Evolutionary conservation across 2,888 invertebrate genomes (phyloP).

Genomic region (Nomada ferruginata): DNA sequence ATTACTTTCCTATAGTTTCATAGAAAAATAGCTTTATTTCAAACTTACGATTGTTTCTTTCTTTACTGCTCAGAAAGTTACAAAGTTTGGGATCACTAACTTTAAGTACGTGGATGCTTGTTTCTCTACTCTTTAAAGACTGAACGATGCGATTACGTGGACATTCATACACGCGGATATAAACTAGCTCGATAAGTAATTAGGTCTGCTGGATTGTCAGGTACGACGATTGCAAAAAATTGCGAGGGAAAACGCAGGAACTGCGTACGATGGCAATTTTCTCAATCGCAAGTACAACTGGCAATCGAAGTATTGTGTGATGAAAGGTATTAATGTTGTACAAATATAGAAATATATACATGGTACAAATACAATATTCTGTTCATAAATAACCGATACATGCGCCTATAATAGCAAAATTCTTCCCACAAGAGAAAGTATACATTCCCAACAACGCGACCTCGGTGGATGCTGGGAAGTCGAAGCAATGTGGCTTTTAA

Average conservation of each 20-base stretch:
- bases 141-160: slow-evolving; percentile 66
- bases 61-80: slow-evolving; percentile 68
- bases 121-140: slow-evolving; percentile 67
- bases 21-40: slow-evolving; percentile 77
- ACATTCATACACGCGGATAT: slow-evolving; percentile 66
- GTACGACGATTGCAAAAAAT: slow-evolving; percentile 57
- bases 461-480: slow-evolving; percentile 74
- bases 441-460: slow-evolving; percentile 76
- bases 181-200: slow-evolving; percentile 65
- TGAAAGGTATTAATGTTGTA: slow-evolving; percentile 74
- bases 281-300: slow-evolving; percentile 57
- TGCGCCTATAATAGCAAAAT: slow-evolving; percentile 78
- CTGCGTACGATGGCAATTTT: slow-evolving; percentile 48
- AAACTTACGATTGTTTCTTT: slow-evolving; percentile 58
- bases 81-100: slow-evolving; percentile 75
- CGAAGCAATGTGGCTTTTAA: slow-evolving; percentile 80
- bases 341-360: slow-evolving; percentile 75
- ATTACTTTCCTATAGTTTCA: slow-evolving; percentile 73
- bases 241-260: slow-evolving; percentile 35
- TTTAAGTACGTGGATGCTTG: slow-evolving; percentile 68
- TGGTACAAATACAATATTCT: slow-evolving; percentile 79
- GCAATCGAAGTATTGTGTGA: slow-evolving; percentile 69
- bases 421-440: slow-evolving; percentile 70
- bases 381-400: slow-evolving; percentile 80
- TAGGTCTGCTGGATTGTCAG: slow-evolving; percentile 63